Conservation (phyloP, 2,797 vertebrate species). For the Oreonectes daqikongensis region DNA sequence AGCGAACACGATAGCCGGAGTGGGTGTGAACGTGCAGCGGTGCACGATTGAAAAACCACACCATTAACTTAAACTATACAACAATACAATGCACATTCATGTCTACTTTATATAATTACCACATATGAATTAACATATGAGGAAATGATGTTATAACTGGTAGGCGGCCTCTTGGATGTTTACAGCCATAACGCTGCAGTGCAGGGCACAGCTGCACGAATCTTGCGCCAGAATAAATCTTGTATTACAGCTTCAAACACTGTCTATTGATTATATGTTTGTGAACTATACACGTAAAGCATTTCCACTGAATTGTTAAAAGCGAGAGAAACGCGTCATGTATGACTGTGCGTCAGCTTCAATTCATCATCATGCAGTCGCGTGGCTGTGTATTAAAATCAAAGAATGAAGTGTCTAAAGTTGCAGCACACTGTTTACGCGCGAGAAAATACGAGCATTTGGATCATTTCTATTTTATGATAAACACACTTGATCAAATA, state of each 20-base stretch:
- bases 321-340: not conserved
- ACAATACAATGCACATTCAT: not conserved
- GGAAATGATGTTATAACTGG: not conserved
- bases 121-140: too few relatives aligned
- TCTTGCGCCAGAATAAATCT: not conserved
- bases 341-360: not conserved
- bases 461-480: not conserved
- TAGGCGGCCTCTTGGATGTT: not conserved
- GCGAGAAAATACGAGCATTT: not conserved
- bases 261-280: not conserved
- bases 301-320: not conserved
- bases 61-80: not conserved
- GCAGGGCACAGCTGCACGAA: not conserved
- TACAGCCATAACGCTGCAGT: too few relatives aligned
- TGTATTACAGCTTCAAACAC: not conserved
- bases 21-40: conserved; percentile 7
- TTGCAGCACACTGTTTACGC: too few relatives aligned
- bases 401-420: not conserved
- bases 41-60: not conserved
- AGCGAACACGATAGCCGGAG: not conserved
- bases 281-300: not conserved
- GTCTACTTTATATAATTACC: not conserved
- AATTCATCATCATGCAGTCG: conserved; percentile 9
- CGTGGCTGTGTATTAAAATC: not conserved
- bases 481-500: not conserved